phyloP scores from a whole-genome alignment of 2,113 vertebrate genomes.

The Ardeotis arabs region DNA sequence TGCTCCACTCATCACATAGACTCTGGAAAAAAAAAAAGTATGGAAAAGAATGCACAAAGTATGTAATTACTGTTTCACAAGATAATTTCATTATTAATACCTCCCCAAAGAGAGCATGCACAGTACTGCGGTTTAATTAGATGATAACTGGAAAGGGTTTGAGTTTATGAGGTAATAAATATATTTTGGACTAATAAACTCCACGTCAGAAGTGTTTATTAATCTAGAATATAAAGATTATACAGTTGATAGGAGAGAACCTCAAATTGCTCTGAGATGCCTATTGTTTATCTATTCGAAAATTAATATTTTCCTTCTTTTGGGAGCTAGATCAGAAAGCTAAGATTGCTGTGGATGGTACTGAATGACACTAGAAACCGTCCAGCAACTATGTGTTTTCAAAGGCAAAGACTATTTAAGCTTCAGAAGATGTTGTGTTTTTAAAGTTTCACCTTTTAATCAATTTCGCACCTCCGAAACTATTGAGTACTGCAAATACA shows the following conservation, averaged over 20 bases:
- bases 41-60: conserved; percentile 34
- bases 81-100: conserved; percentile 55
- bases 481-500: neutral
- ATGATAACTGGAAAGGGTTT: conserved; percentile 54
- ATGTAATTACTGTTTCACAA: conserved; percentile 45
- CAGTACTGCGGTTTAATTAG: conserved; percentile 57
- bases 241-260: conserved; percentile 4
- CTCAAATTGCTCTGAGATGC: neutral
- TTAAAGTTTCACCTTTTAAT: neutral
- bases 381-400: neutral
- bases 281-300: neutral
- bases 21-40: neutral
- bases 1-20: conserved; percentile 22
- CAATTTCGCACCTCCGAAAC: neutral
- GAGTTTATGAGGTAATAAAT: conserved; percentile 67
- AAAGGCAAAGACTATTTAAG: neutral
- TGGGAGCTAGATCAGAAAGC: neutral
- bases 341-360: neutral
- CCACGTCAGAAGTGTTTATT: conserved; percentile 50
- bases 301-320: neutral
- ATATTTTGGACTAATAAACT: conserved; percentile 62
- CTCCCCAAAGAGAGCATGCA: conserved; percentile 39
- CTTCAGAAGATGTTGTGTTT: neutral
- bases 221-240: conserved; percentile 32
- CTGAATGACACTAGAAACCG: neutral